Base-by-base conservation (phyloP, 2,797 vertebrate species). In the Paramormyrops hopkinsi region DNA sequence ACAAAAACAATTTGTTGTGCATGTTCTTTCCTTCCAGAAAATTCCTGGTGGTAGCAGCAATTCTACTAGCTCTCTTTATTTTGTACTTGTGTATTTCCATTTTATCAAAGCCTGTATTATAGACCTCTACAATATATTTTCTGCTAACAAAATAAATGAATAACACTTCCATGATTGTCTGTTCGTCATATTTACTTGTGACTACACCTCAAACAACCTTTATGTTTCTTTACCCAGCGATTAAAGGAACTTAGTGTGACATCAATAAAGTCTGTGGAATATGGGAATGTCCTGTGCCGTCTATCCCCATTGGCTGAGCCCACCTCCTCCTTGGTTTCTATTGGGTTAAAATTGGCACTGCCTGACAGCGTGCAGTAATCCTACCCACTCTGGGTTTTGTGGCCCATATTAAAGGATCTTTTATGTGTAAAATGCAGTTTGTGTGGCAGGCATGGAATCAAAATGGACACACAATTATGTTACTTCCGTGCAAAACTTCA, bases 41-140 rank as follows among this genome's bases (percentile, higher is more conserved):
- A 87, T 59, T 87, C 53, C 85, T 41, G 33, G 53, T 87, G 50
- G 33, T 37, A 89, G 33, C 84, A 84, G 83, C 88, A 76, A 92
- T 92, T 89, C 2, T 44, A 90, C 91, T 92, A 91, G 88, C 91
- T 90, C 90, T 90, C 93, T 90, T 93, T 92, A 91, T 90, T 93
- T 88, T 92, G 93, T 94, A 91, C 92, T 93, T 91, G 92, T 90
- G 92, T 14, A 91, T 88, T 91, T 91, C 46, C 56, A 22, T 29
- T 25, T 29, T 86, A 48, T 79, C n/a, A 79, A 79, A 79, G 73
- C 73, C 73, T 79, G 73, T 79, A 46, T 79, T 79, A 79, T 79
- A 79, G 73, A 79, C 41, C 41, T 41, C 17, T 79, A 79, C 73
- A 41, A 46, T 79, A 79, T 41, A 73, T 73, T 73, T 73, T 79